phyloP scores from a whole-genome alignment of 2,797 vertebrate genomes.

The Podarcis lilfordi region DNA sequence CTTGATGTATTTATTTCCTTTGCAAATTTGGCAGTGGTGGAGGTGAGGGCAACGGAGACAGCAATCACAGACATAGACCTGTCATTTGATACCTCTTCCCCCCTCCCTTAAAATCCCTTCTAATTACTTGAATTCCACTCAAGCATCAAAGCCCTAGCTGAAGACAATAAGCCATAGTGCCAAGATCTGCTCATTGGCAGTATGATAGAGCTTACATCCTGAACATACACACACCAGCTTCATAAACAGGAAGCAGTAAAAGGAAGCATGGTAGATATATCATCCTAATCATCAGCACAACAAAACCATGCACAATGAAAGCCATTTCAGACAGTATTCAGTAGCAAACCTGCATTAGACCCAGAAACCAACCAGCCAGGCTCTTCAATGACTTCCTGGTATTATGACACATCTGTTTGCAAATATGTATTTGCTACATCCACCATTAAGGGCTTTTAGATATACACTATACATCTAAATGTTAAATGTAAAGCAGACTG shows the following conservation, averaged over 20 bases:
- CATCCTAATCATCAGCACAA: background rate
- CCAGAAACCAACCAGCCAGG: too few relatives aligned
- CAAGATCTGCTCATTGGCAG: background rate
- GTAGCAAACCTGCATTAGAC: too few relatives aligned
- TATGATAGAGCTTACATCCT: background rate
- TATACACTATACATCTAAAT: too few relatives aligned
- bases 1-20: slow-evolving; percentile 13
- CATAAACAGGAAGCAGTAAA: background rate
- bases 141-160: background rate
- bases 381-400: too few relatives aligned
- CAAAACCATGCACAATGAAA: background rate
- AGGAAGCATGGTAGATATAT: background rate
- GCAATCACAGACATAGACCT: background rate
- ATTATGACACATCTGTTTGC: too few relatives aligned
- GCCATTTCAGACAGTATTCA: background rate
- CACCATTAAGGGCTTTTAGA: too few relatives aligned
- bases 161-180: background rate
- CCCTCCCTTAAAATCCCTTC: background rate
- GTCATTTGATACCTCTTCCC: background rate
- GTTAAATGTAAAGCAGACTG: too few relatives aligned
- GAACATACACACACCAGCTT: background rate
- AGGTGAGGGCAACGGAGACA: accelerated
- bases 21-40: background rate
- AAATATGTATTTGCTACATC: too few relatives aligned
- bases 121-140: background rate